Percentiles rank a stretch among this genome's conserved stretches.
Evolutionary conservation across 2,888 invertebrate species (phyloP).

Genomic region (Papilio protenor): DNA sequence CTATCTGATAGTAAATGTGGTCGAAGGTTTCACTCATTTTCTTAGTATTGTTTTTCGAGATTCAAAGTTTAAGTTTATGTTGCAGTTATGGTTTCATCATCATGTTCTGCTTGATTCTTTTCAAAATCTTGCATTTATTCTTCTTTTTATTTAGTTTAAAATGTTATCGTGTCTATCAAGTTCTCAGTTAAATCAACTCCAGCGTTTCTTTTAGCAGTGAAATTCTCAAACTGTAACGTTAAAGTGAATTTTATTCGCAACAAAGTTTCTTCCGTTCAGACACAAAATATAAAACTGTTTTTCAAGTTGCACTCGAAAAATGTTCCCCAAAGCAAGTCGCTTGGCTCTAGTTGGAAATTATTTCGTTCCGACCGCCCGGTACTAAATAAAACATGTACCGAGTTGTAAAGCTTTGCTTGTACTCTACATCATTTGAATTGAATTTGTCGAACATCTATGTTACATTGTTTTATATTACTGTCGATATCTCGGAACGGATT

Average conservation of each 20-base stretch:
- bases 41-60: too few relatives aligned
- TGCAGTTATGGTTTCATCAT: too few relatives aligned
- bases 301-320: constrained; percentile 38
- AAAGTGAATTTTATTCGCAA: constrained; percentile 44
- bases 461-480: not conserved
- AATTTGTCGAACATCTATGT: constrained; percentile 13
- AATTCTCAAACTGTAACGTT: constrained; percentile 60
- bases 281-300: constrained; percentile 33
- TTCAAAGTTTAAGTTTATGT: too few relatives aligned
- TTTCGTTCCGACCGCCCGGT: constrained; percentile 23
- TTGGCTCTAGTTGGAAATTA: constrained; percentile 27
- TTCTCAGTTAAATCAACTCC: constrained; percentile 68
- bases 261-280: constrained; percentile 37
- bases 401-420: constrained; percentile 10
- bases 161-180: constrained; percentile 59
- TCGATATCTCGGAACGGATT: not conserved
- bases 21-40: too few relatives aligned
- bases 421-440: constrained; percentile 24
- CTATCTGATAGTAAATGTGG: too few relatives aligned
- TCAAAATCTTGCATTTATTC: not conserved
- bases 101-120: too few relatives aligned
- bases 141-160: constrained; percentile 36
- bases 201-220: constrained; percentile 67
- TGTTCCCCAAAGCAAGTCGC: constrained; percentile 30
- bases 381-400: constrained; percentile 26